phyloP scores from a whole-genome alignment of 2,888 invertebrate genomes.

The Spisula subtruncata region DNA sequence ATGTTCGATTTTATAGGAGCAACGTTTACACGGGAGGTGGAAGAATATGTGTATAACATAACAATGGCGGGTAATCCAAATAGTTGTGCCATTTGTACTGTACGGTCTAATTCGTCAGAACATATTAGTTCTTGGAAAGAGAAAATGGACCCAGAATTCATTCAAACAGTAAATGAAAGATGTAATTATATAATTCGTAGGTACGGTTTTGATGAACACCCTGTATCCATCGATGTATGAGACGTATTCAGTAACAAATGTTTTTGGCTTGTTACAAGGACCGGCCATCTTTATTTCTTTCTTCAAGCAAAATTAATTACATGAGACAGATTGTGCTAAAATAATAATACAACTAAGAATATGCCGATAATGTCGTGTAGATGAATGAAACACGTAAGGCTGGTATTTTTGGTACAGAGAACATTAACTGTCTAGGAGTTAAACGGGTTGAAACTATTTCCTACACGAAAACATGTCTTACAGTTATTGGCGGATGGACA shows the following conservation, averaged over 20 bases:
- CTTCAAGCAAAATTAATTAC: too few relatives aligned
- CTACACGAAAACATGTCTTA: too few relatives aligned
- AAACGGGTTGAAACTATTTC: too few relatives aligned
- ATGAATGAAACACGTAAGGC: too few relatives aligned
- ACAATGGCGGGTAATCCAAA: constrained; percentile 64
- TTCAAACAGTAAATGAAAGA: constrained; percentile 48
- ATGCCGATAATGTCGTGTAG: too few relatives aligned
- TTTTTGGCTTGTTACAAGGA: too few relatives aligned
- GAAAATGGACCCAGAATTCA: constrained; percentile 38
- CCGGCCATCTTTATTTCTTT: too few relatives aligned
- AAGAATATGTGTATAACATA: constrained; percentile 61
- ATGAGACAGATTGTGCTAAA: too few relatives aligned
- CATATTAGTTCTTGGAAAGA: constrained; percentile 64
- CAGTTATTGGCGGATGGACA: too few relatives aligned
- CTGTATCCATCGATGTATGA: background rate
- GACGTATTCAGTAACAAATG: background rate
- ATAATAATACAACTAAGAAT: too few relatives aligned
- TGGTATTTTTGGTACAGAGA: too few relatives aligned
- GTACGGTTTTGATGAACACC: constrained; percentile 50
- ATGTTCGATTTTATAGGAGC: constrained; percentile 67
- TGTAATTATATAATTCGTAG: constrained; percentile 60
- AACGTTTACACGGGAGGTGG: constrained; percentile 54
- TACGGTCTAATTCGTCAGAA: constrained; percentile 66
- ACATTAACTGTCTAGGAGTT: too few relatives aligned
- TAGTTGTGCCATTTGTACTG: constrained; percentile 60